Base-by-base conservation (phyloP, 2,888 invertebrate species). In the Melieria picta region DNA sequence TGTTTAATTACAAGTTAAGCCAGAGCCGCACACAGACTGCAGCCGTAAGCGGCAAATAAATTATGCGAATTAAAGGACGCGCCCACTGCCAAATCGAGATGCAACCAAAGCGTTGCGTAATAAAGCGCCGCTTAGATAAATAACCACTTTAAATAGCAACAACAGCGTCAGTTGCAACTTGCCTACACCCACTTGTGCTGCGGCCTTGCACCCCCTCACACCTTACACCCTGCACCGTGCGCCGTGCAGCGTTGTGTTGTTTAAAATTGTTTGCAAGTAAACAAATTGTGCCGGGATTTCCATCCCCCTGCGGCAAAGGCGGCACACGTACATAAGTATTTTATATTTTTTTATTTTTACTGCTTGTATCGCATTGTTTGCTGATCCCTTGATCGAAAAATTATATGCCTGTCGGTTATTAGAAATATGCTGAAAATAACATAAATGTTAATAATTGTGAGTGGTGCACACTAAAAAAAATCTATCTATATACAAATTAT, bases 311-410 rank as follows among this genome's bases (percentile, higher is more conserved):
- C 16, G 47, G 13, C 45, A 7, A 4, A 52, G 52, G 52, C 9
- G 7, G 52, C 6, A 69, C n/a, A 30, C 43, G 45, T 56, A 65
- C 64, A 69, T 65, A 30, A 30, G 30, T 30, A 30, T 30, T 30
- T 30, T 30, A 1, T 30, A 1, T 30, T 30, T 30, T 30, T 30
- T 16, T 1, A 16, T 16, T 62, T 46, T 71, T 30, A 2, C 30
- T 30, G 30, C 30, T 30, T 68, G 50, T 70, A 58, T 68, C 48
- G 72, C 73, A 77, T 78, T 82, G 80, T 82, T 82, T 82, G 80
- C 77, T 81, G 80, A 82, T 81, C 81, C 80, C 81, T 82, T 81
- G 81, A 82, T 82, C 81, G 80, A 80, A 81, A 81, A 80, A 81
- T 81, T 80, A 79, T 80, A 80, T 81, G 79, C 79, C 80, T 76